phyloP scores from a whole-genome alignment of 2,888 invertebrate species.

The Prenolepis imparis region DNA sequence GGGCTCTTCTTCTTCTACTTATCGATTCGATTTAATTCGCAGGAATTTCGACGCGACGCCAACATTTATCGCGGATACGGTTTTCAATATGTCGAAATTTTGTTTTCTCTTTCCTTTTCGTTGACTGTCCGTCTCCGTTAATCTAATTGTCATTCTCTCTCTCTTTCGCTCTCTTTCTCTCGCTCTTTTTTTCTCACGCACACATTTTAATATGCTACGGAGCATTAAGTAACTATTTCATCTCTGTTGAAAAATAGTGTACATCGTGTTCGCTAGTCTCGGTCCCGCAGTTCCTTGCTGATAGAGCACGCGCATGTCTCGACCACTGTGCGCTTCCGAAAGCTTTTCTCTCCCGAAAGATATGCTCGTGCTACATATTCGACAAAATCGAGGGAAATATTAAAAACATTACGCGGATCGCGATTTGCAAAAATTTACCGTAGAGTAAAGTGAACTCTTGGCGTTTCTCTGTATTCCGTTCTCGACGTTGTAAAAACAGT shows the following conservation, averaged over 20 bases:
- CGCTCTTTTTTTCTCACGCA: slow-evolving; percentile 25
- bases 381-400: slow-evolving; percentile 13
- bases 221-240: slow-evolving; percentile 76
- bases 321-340: slow-evolving; percentile 37
- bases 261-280: slow-evolving; percentile 60
- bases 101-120: slow-evolving; percentile 18
- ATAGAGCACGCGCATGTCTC: slow-evolving; percentile 22
- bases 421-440: not conserved
- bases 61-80: slow-evolving; percentile 13
- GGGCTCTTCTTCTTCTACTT: slow-evolving; percentile 50
- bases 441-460: not conserved
- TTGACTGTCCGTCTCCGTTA: slow-evolving; percentile 29
- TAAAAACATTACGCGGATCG: not conserved
- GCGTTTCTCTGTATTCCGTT: not conserved
- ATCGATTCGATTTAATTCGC: slow-evolving; percentile 42
- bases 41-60: slow-evolving; percentile 26
- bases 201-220: slow-evolving; percentile 61
- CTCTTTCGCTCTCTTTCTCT: slow-evolving; percentile 26
- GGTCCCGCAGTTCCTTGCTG: slow-evolving; percentile 45
- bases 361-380: slow-evolving; percentile 34
- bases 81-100: slow-evolving; percentile 10
- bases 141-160: slow-evolving; percentile 28
- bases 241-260: slow-evolving; percentile 75
- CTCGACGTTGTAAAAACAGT: not conserved
- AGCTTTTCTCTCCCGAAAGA: slow-evolving; percentile 14